Evolutionary conservation across 1,140 invertebrate species (phyloP).

Genomic region (Dolichoris vasculosae): DNA sequence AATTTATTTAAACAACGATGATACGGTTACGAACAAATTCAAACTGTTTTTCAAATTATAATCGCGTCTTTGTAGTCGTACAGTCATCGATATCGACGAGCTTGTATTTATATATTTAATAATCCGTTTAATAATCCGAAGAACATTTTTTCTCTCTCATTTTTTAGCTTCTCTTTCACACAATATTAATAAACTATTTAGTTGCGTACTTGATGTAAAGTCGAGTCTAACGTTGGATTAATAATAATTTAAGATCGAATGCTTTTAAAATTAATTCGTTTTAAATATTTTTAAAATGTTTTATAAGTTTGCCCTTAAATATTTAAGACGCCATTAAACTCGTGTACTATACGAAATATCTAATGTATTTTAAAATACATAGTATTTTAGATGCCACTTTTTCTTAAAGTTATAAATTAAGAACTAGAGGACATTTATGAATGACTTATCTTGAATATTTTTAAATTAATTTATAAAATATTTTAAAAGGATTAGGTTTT

Average conservation of each 20-base stretch:
- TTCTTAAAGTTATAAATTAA: slow-evolving; percentile 2
- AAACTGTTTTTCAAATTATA: slow-evolving; percentile 45
- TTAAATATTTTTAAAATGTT: neutral
- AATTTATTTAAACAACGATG: slow-evolving; percentile 18
- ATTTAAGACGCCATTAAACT: no score
- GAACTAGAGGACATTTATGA: neutral
- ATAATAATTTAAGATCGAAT: neutral
- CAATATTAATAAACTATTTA: neutral
- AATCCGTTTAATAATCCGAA: no score
- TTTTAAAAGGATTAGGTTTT: neutral
- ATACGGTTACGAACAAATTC: slow-evolving; percentile 21
- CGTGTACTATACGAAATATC: neutral
- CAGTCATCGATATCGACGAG: neutral
- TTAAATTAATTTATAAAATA: neutral
- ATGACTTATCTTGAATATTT: neutral
- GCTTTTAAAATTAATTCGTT: neutral
- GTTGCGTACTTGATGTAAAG: neutral
- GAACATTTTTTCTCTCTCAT: neutral
- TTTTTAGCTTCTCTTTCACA: neutral
- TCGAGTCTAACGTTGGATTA: neutral
- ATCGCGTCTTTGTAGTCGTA: slow-evolving; percentile 48
- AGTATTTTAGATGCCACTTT: neutral
- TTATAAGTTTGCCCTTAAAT: neutral
- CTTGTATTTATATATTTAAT: no score
- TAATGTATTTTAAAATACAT: neutral